A percentile compares a stretch with the other conserved stretches of the same genome.
These are phyloP conservation scores for Tubiluchus corallicola DNA, from an alignment of 2,888 invertebrate genomes.

Conservation along the genomic window DNA sequence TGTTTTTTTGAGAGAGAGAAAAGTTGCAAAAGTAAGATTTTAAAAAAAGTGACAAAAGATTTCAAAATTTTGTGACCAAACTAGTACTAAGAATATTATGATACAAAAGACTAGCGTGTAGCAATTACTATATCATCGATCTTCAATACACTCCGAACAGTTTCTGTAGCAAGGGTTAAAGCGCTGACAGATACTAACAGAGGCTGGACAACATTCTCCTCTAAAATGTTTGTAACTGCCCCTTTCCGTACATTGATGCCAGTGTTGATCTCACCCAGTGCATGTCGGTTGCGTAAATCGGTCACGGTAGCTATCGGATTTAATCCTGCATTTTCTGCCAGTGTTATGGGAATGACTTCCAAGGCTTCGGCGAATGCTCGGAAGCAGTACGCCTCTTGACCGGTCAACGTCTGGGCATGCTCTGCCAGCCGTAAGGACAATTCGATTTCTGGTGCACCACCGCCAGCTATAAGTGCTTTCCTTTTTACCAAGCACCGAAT, in stretches of 20 bases:
- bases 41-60: too few species aligned
- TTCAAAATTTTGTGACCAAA: too few species aligned
- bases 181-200: slow-evolving; percentile 83
- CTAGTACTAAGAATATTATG: too few species aligned
- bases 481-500: slow-evolving; percentile 91
- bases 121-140: slow-evolving; percentile 86
- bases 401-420: slow-evolving; percentile 60
- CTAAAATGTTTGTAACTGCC: slow-evolving; percentile 83
- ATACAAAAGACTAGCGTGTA: not conserved
- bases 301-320: slow-evolving; percentile 91
- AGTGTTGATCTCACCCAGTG: slow-evolving; percentile 59
- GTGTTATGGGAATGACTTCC: slow-evolving; percentile 74
- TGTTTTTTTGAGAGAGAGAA: too few species aligned
- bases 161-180: slow-evolving; percentile 83
- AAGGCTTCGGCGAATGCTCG: slow-evolving; percentile 87
- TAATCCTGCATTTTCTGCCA: slow-evolving; percentile 78
- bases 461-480: slow-evolving; percentile 73
- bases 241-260: slow-evolving; percentile 92
- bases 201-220: slow-evolving; percentile 94
- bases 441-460: slow-evolving; percentile 94
- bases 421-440: slow-evolving; percentile 63
- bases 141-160: slow-evolving; percentile 90
- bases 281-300: slow-evolving; percentile 81
- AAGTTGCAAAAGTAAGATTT: too few species aligned
- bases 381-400: slow-evolving; percentile 86